Conservation (phyloP, 2,888 invertebrate genomes). For the Rhamphomyia laevipes region DNA sequence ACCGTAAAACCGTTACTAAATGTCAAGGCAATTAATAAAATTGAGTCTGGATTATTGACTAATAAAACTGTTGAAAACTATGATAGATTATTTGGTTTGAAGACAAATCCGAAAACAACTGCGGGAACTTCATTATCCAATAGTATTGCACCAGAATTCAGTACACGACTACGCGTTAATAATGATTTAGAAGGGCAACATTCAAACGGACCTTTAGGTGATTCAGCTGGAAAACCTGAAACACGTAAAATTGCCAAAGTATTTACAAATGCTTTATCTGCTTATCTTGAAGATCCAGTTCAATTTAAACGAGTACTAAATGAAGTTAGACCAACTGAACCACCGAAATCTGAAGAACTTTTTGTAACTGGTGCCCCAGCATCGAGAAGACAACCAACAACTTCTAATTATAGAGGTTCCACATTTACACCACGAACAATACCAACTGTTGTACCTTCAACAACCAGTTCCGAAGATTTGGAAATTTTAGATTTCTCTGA, state of each 20-base stretch:
- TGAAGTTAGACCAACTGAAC: constrained; percentile 68
- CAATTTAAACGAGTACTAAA: constrained; percentile 64
- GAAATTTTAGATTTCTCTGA: constrained; percentile 70
- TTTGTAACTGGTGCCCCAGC: constrained; percentile 23
- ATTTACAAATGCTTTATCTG: constrained; percentile 71
- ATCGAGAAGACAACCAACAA: constrained; percentile 22
- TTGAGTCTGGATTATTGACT: constrained; percentile 51
- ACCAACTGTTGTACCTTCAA: constrained; percentile 37
- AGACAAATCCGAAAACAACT: constrained; percentile 6
- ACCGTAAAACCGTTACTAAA: constrained; percentile 21
- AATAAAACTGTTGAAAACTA: constrained; percentile 34
- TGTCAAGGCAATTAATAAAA: constrained; percentile 40
- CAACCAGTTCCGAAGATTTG: constrained; percentile 53
- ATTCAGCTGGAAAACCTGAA: constrained; percentile 42
- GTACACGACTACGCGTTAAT: constrained; percentile 9
- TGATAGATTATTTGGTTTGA: constrained; percentile 29
- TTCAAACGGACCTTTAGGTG: constrained; percentile 50
- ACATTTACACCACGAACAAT: constrained; percentile 21
- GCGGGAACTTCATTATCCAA: constrained; percentile 40
- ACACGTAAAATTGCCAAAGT: constrained; percentile 71
- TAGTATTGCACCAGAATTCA: constrained; percentile 10
- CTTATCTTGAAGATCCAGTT: constrained; percentile 72
- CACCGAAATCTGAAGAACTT: constrained; percentile 42
- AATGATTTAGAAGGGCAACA: constrained; percentile 49
- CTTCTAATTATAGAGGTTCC: constrained; percentile 17